Percentiles rank a stretch among this genome's conserved stretches.
Evolutionary conservation across 2,888 invertebrate genomes (phyloP).

Genomic region (Chesias legatella): DNA sequence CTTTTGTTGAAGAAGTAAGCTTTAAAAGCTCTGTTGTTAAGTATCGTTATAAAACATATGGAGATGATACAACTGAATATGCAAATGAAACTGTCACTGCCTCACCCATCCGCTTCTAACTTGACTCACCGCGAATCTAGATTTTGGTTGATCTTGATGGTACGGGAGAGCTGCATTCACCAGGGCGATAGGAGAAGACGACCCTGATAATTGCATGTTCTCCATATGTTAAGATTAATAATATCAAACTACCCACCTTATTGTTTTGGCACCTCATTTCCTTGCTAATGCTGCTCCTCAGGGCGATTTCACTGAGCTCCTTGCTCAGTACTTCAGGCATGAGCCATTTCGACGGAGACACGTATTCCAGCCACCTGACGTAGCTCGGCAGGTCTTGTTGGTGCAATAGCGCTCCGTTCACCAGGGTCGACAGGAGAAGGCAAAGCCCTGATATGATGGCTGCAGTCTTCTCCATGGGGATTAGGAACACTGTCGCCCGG

Average conservation of each 20-base stretch:
- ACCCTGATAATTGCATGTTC: too few relatives aligned
- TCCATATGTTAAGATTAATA: too few relatives aligned
- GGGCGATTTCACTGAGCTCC: conserved; percentile 84
- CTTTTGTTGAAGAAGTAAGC: too few relatives aligned
- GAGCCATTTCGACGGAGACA: conserved; percentile 88
- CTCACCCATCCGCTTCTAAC: too few relatives aligned
- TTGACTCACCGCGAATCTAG: too few relatives aligned
- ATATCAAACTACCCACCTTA: conserved; percentile 81
- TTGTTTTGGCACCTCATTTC: conserved; percentile 84
- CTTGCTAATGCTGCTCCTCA: conserved; percentile 75
- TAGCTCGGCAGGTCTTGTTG: conserved; percentile 83
- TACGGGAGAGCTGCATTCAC: too few relatives aligned
- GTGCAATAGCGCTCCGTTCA: conserved; percentile 86
- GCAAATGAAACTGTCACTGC: too few relatives aligned
- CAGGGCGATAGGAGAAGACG: too few relatives aligned
- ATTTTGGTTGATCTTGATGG: too few relatives aligned
- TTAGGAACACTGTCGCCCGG: conserved; percentile 83
- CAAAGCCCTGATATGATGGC: conserved; percentile 82
- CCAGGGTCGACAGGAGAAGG: conserved; percentile 81
- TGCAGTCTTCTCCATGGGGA: conserved; percentile 83
- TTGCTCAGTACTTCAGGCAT: conserved; percentile 83
- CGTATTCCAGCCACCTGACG: conserved; percentile 83
- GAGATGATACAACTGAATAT: too few relatives aligned
- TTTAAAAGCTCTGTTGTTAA: too few relatives aligned
- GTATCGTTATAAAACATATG: too few relatives aligned